These are phyloP conservation scores for Acanthopleura granulata DNA, from an alignment of 2,888 invertebrate species.

Conservation along the genomic window DNA sequence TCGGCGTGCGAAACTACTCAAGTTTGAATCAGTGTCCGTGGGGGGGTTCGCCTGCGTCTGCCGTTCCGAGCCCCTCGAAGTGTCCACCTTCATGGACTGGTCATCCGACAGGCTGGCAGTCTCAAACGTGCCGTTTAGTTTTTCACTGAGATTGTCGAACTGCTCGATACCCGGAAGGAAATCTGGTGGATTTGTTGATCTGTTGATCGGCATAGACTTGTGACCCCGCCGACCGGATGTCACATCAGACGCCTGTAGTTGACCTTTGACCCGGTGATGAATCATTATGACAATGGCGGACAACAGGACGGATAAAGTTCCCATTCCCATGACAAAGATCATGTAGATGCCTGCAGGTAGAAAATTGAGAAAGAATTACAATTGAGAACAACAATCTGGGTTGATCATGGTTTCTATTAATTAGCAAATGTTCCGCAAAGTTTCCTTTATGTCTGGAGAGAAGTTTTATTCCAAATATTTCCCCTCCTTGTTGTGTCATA, in stretches of 20 bases:
- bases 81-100: neutral
- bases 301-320: neutral
- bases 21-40: neutral
- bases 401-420: too few species aligned
- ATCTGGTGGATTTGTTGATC: neutral
- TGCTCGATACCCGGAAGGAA: neutral
- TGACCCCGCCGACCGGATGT: neutral
- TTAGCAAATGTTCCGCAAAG: too few species aligned
- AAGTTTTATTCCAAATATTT: too few species aligned
- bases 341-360: conserved; percentile 13
- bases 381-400: too few species aligned
- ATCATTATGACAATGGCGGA: conserved; percentile 8
- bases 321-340: conserved; percentile 12
- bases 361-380: neutral
- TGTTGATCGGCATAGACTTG: neutral
- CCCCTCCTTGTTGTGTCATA: too few species aligned
- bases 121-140: neutral
- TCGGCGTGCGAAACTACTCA: neutral
- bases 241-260: neutral
- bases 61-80: neutral
- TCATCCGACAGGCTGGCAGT: neutral
- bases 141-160: neutral
- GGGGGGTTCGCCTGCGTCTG: neutral
- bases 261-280: neutral
- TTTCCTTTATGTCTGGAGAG: too few species aligned